Conservation (phyloP, 2,888 invertebrate genomes). For the Mythimna ferrago region DNA sequence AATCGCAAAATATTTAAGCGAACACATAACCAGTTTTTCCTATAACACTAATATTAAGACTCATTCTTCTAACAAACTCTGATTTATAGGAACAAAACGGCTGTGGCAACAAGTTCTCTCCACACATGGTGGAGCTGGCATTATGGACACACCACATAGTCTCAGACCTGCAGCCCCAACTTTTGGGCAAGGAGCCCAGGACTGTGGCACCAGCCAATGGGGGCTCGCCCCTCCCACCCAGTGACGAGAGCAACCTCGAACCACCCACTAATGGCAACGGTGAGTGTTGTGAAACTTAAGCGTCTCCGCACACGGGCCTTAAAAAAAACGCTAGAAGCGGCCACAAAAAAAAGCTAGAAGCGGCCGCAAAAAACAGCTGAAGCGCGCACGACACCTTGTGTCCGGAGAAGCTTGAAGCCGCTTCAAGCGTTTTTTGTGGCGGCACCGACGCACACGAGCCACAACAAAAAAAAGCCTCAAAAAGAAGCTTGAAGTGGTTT, state of each 20-base stretch:
- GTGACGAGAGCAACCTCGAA: conserved; percentile 95
- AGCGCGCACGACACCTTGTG: too few species aligned
- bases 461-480: too few species aligned
- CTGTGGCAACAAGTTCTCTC: conserved; percentile 92
- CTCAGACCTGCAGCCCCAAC: conserved; percentile 95
- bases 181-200: conserved; percentile 94
- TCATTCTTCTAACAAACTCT: conserved; percentile 3
- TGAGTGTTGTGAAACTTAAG: conserved; percentile 59
- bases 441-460: too few species aligned
- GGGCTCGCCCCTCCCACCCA: conserved; percentile 90
- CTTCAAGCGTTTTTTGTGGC: too few species aligned
- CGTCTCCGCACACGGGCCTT: too few species aligned
- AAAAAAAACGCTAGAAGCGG: too few species aligned
- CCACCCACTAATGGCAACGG: conserved; percentile 91
- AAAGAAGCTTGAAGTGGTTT: too few species aligned
- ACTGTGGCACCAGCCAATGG: conserved; percentile 88
- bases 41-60: not conserved
- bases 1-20: not conserved
- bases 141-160: conserved; percentile 98
- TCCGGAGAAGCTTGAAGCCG: too few species aligned
- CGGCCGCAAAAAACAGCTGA: too few species aligned
- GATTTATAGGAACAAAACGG: conserved; percentile 87
- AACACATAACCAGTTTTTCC: not conserved
- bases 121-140: conserved; percentile 96
- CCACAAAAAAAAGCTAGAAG: too few species aligned